phyloP scores from a whole-genome alignment of 2,797 vertebrate genomes.

The Gymnoscopelus microlampas region DNA sequence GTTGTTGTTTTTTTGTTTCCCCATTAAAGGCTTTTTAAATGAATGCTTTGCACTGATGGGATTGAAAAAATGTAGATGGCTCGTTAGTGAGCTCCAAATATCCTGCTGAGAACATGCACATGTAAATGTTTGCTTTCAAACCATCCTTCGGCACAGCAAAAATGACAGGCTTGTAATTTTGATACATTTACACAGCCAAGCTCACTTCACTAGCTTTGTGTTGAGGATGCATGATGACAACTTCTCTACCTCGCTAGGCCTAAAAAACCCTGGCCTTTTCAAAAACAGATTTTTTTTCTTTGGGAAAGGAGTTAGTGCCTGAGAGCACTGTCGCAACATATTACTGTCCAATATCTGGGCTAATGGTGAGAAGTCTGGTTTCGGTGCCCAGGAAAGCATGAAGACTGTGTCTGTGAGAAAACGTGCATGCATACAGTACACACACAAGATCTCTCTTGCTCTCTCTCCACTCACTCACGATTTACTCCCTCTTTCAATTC shows the following conservation, averaged over 20 bases:
- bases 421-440: not conserved
- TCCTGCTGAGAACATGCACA: constrained; percentile 30
- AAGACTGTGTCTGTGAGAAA: not conserved
- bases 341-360: constrained; percentile 5
- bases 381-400: constrained; percentile 8
- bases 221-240: not conserved
- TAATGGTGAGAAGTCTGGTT: constrained; percentile 21
- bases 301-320: not conserved
- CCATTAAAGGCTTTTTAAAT: constrained; percentile 12
- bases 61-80: not conserved
- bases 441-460: not conserved
- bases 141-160: constrained; percentile 12
- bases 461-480: not conserved
- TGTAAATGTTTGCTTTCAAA: constrained; percentile 19
- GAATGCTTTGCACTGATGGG: constrained; percentile 17
- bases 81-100: constrained; percentile 3
- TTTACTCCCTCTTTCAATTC: not conserved
- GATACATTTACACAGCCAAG: constrained; percentile 22
- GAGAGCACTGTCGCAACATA: not conserved
- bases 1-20: not conserved
- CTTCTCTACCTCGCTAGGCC: not conserved
- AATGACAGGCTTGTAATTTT: constrained; percentile 18
- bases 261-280: constrained; percentile 13
- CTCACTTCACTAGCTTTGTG: constrained; percentile 9
- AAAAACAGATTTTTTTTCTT: constrained; percentile 5